A percentile compares a stretch with the other conserved stretches of the same genome.
Evolutionary conservation across 2,113 vertebrate genomes (phyloP).

Genomic region (Cynoglossus semilaevis): DNA sequence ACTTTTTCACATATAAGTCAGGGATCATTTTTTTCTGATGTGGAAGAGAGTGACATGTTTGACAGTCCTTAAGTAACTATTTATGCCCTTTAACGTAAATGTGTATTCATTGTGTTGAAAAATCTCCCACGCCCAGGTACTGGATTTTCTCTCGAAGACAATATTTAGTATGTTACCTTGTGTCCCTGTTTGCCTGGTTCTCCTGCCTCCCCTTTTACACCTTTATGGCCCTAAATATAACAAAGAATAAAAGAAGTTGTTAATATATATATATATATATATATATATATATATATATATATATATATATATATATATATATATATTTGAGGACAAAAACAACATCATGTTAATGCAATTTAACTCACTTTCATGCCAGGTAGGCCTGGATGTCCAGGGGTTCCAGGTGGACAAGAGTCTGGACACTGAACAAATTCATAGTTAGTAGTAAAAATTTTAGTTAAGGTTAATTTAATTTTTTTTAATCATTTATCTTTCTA

Average conservation of each 20-base stretch:
- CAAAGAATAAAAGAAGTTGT: slow-evolving; percentile 2
- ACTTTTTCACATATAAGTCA: slow-evolving; percentile 14
- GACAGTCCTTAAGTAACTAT: slow-evolving; percentile 10
- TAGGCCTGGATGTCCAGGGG: slow-evolving; percentile 87
- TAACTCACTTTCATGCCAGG: slow-evolving; percentile 93
- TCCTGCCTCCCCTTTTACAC: slow-evolving; percentile 89
- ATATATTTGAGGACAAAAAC: not conserved
- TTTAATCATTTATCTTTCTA: too few relatives aligned
- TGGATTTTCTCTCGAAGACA: not conserved
- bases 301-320: not conserved
- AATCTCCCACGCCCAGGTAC: not conserved
- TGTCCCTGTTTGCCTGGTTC: slow-evolving; percentile 98
- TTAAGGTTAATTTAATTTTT: not conserved
- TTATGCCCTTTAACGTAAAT: slow-evolving; percentile 7
- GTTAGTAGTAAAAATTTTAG: slow-evolving; percentile 10
- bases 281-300: not conserved
- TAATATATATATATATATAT: not conserved
- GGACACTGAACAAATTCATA: slow-evolving; percentile 83
- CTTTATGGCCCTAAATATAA: slow-evolving; percentile 89
- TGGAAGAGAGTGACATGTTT: slow-evolving; percentile 2
- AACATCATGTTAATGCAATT: not conserved
- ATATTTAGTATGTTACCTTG: slow-evolving; percentile 83
- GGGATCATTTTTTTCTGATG: slow-evolving; percentile 6
- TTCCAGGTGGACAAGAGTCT: slow-evolving; percentile 85
- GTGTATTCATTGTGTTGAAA: slow-evolving; percentile 12